Evolutionary conservation across 2,113 vertebrate species (phyloP).

Genomic region (Sander vitreus): DNA sequence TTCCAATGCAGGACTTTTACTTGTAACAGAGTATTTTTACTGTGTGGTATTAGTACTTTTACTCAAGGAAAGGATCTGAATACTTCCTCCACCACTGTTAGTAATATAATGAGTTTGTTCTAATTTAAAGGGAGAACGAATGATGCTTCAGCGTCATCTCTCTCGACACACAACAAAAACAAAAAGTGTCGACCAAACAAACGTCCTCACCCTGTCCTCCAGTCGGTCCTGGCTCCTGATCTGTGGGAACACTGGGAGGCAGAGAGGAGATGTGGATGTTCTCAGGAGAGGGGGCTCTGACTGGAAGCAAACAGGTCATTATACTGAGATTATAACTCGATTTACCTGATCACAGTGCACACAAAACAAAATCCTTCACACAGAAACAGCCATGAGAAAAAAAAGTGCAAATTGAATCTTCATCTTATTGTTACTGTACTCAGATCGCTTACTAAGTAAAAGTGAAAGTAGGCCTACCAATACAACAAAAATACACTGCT

Average conservation of each 20-base stretch:
- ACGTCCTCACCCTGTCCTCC: constrained; percentile 42
- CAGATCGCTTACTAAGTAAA: too few relatives aligned
- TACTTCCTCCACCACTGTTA: too few relatives aligned
- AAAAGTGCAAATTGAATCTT: background rate
- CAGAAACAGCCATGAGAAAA: constrained; percentile 25
- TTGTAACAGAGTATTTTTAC: too few relatives aligned
- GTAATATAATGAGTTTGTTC: too few relatives aligned
- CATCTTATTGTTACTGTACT: background rate
- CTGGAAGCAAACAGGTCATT: constrained; percentile 56
- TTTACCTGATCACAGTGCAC: constrained; percentile 5
- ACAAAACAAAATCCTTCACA: constrained; percentile 16
- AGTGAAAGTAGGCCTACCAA: background rate
- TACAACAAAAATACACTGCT: background rate
- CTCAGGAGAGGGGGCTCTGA: constrained; percentile 53
- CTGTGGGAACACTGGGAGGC: constrained; percentile 64
- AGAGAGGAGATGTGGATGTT: constrained; percentile 68
- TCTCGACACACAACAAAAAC: background rate
- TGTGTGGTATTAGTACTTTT: too few relatives aligned
- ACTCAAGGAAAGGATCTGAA: too few relatives aligned
- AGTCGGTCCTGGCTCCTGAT: constrained; percentile 14
- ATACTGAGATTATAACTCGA: constrained; percentile 11
- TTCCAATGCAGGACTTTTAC: too few relatives aligned
- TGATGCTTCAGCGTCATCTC: background rate
- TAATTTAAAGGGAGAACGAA: background rate
- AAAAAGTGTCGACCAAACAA: constrained; percentile 9